A percentile compares a stretch with the other conserved stretches of the same genome.
phyloP scores from a whole-genome alignment of 2,888 invertebrate genomes.

The Ochropacha duplaris region DNA sequence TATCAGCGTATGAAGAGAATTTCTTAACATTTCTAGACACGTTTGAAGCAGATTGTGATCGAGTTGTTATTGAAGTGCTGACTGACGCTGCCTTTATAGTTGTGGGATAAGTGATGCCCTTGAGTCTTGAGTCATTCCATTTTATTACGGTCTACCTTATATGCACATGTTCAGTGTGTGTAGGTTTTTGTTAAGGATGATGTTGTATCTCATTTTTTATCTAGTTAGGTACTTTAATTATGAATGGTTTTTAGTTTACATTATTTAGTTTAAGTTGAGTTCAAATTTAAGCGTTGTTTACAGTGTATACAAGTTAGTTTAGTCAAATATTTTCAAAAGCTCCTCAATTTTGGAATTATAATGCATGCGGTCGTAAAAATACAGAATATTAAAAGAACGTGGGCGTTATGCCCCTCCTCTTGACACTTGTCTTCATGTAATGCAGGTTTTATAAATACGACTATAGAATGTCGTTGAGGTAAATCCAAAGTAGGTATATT shows the following conservation, averaged over 20 bases:
- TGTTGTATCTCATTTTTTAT: conserved; percentile 11
- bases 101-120: conserved; percentile 26
- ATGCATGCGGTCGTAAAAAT: conserved; percentile 11
- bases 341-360: conserved; percentile 8
- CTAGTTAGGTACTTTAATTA: not conserved
- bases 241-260: no score
- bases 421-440: conserved; percentile 21
- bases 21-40: conserved; percentile 54
- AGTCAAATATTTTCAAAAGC: no score
- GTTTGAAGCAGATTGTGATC: conserved; percentile 55
- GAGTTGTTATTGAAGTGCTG: conserved; percentile 19
- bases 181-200: conserved; percentile 15
- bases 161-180: conserved; percentile 37
- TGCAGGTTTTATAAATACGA: conserved; percentile 22
- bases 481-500: conserved; percentile 29
- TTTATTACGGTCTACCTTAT: conserved; percentile 34
- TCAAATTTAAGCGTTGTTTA: no score
- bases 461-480: conserved; percentile 15
- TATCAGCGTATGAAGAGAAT: conserved; percentile 17
- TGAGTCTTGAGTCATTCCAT: conserved; percentile 21
- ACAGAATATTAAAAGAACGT: not conserved
- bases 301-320: no score
- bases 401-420: conserved; percentile 14
- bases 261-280: no score
- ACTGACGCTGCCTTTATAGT: conserved; percentile 16